Conservation (phyloP, 30 jellyfish, hydroid and myxozoan genomes). For the Morbakka virulenta region DNA sequence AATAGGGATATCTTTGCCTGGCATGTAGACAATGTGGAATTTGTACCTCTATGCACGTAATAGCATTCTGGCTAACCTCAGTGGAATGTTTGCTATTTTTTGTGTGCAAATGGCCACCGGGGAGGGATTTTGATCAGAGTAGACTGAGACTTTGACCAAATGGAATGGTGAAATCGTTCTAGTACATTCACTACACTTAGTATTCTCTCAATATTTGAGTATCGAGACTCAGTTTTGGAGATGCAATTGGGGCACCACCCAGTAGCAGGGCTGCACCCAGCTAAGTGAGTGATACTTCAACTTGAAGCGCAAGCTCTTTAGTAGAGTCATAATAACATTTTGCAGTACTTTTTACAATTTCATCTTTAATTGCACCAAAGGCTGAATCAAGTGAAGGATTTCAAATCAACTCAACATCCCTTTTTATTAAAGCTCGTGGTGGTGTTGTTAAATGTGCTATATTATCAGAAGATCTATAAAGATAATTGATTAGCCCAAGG, state of each 20-base stretch:
- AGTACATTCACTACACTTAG: slow-evolving; percentile 5
- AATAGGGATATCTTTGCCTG: slow-evolving; percentile 24
- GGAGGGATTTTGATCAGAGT: slow-evolving; percentile 33
- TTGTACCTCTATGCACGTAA: slow-evolving; percentile 27
- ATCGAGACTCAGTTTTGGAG: slow-evolving; percentile 11
- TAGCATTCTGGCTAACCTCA: slow-evolving; percentile 25
- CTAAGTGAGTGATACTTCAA: slow-evolving; percentile 12
- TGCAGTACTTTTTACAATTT: slow-evolving; percentile 6
- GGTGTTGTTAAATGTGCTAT: slow-evolving; percentile 24
- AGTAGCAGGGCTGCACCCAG: slow-evolving; percentile 25
- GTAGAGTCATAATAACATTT: slow-evolving; percentile 15
- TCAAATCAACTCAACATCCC: slow-evolving; percentile 1
- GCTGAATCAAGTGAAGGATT: slow-evolving; percentile 5
- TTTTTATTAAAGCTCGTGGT: slow-evolving; percentile 1
- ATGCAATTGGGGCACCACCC: slow-evolving; percentile 27
- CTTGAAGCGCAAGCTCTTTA: slow-evolving; percentile 14
- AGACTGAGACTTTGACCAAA: not conserved
- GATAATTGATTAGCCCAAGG: too few relatives aligned
- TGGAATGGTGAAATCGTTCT: slow-evolving; percentile 22
- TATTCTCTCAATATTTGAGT: slow-evolving; percentile 26
- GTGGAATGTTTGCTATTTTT: slow-evolving; percentile 20
- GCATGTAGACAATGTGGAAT: not conserved
- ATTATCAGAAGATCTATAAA: slow-evolving; percentile 12
- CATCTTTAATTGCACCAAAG: slow-evolving; percentile 4
- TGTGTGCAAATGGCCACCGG: not conserved